A percentile compares a stretch with the other conserved stretches of the same genome.
phyloP scores from a whole-genome alignment of 2,888 invertebrate species.

The Rhingia rostrata region DNA sequence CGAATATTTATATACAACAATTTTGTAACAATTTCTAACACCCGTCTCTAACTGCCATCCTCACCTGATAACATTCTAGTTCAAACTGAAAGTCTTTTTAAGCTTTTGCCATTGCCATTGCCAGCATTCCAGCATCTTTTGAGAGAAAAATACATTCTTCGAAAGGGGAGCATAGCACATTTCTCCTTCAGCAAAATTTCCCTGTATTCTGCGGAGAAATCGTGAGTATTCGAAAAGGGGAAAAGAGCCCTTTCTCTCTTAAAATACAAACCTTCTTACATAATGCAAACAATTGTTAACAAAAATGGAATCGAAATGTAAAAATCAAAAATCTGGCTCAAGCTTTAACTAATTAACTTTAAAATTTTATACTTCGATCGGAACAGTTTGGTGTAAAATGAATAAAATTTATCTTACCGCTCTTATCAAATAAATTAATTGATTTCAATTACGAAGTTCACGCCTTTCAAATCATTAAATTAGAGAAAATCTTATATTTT shows the following conservation, averaged over 20 bases:
- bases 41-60: conserved; percentile 14
- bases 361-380: no score
- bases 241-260: conserved; percentile 34
- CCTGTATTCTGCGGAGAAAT: conserved; percentile 51
- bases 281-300: no score
- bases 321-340: no score
- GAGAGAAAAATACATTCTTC: conserved; percentile 1
- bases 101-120: conserved; percentile 55
- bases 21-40: no score
- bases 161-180: not conserved
- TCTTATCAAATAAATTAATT: conserved; percentile 30
- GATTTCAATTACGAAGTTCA: conserved; percentile 53
- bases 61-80: conserved; percentile 31
- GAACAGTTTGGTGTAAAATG: no score
- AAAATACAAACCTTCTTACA: not conserved
- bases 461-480: conserved; percentile 32
- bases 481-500: no score
- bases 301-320: no score
- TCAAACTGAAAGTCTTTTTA: conserved; percentile 18
- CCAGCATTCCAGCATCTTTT: no score
- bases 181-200: conserved; percentile 31
- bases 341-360: no score
- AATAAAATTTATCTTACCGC: no score
- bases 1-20: no score
- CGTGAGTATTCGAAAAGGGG: conserved; percentile 34